These are phyloP conservation scores for Oryzias celebensis DNA, from an alignment of 2,113 vertebrate genomes.

Conservation along the genomic window DNA sequence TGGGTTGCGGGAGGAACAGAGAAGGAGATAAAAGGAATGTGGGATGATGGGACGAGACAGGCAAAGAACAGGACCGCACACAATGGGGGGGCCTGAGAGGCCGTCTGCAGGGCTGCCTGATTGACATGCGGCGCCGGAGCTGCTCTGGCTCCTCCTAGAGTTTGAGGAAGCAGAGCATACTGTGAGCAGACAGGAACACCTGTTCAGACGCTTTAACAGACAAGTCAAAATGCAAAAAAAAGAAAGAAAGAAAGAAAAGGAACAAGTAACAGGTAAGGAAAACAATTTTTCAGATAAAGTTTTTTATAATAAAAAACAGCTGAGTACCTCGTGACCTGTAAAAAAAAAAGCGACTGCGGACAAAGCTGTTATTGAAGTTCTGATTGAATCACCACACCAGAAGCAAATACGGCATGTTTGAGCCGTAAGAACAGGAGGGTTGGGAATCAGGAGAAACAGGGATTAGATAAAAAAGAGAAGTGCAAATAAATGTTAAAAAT, in stretches of 20 bases:
- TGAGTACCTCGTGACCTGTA: conserved; percentile 1
- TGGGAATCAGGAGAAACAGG: background rate
- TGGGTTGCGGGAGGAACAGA: conserved; percentile 40
- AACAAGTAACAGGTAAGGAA: background rate
- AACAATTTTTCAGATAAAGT: conserved; percentile 12
- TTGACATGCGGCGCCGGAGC: conserved; percentile 55
- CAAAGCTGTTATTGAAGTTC: conserved; percentile 15
- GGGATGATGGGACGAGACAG: conserved; percentile 62
- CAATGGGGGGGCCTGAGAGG: conserved; percentile 53
- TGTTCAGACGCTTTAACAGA: conserved; percentile 46
- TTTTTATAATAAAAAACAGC: conserved; percentile 27
- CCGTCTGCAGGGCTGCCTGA: conserved; percentile 57
- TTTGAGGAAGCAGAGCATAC: conserved; percentile 35
- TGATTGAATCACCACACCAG: too few species aligned
- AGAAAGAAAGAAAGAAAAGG: conserved; percentile 21
- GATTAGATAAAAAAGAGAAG: background rate
- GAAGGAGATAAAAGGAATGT: conserved; percentile 61
- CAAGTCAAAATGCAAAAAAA: conserved; percentile 30
- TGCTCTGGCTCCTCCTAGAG: conserved; percentile 51
- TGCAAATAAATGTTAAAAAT: too few species aligned
- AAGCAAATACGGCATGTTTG: too few species aligned
- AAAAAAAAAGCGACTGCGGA: conserved; percentile 31
- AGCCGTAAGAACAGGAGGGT: too few species aligned
- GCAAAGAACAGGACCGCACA: conserved; percentile 65
- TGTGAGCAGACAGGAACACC: conserved; percentile 54